Conservation (phyloP, 2,113 vertebrate genomes). For the Chinchilla lanigera region DNA sequence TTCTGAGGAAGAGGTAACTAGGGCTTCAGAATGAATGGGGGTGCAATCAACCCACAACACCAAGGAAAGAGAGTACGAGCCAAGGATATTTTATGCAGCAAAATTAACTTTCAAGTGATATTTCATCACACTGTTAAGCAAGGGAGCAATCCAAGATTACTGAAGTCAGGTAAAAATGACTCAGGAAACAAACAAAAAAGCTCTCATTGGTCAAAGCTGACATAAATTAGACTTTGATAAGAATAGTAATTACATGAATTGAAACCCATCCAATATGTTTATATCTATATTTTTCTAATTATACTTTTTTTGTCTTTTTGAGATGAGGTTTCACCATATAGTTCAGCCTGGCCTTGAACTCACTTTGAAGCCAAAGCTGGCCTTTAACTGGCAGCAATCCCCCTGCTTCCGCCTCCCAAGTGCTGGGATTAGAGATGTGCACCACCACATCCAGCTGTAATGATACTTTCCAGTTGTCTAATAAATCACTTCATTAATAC, state of each 20-base stretch:
- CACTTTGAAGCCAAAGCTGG: neutral
- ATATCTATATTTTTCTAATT: neutral
- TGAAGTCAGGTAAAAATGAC: neutral
- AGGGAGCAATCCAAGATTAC: neutral
- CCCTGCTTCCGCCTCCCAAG: neutral
- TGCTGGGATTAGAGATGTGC: neutral
- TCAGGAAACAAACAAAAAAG: neutral
- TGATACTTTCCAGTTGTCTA: neutral
- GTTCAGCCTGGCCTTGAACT: neutral
- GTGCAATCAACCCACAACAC: neutral
- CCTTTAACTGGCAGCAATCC: neutral
- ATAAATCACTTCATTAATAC: neutral
- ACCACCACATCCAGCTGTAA: neutral
- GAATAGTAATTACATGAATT: neutral
- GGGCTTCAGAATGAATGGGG: neutral
- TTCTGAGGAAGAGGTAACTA: neutral
- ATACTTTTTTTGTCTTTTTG: neutral
- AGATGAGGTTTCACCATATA: neutral
- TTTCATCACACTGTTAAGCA: neutral
- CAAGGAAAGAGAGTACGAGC: neutral
- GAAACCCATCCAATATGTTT: neutral
- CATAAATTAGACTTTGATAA: neutral
- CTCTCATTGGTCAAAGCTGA: neutral
- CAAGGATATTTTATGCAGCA: neutral
- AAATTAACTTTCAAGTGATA: neutral